Base-by-base conservation (phyloP, 1,140 invertebrate species). In the Orchesella cincta region DNA sequence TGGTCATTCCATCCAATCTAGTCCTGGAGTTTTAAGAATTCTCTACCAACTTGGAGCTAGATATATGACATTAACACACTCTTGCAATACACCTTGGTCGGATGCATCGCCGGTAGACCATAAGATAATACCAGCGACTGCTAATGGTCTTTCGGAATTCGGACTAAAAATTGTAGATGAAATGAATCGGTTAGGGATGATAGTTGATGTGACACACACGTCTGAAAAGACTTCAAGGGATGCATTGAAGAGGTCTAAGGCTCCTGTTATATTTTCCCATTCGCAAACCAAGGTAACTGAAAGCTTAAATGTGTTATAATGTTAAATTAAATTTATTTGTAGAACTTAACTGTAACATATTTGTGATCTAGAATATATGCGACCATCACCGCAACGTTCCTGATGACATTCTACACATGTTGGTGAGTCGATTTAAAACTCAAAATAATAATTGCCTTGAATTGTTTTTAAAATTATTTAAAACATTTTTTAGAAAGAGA, bases 231-330 rank as follows among this genome's bases (percentile, higher is more conserved):
- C 90, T 1, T 90, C 90, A 89, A 83, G 84, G 31, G 84, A 87
- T 35, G 88, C 87, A 12, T 83, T 91, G 0, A 75, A 81, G 1
- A 79, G 85, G 1, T 84, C 87, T 1, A 83, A 82, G 33, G 89
- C 90, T 1, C 90, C 90, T 0, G 86, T 91, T 14, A 91, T 91
- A 67, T 92, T 89, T 82, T 91, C 90, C 12, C 90, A 92, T 84
- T 90, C 90, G 1, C 88, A 87, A 0, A 88, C 88, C 1, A 88
- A 87, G 75, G 78, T 83, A n/a, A n/a, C n/a, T n/a, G n/a, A n/a
- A n/a, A n/a, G n/a, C n/a, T n/a, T n/a, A n/a, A n/a, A n/a, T n/a
- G n/a, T n/a, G n/a, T n/a, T n/a, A n/a, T n/a, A n/a, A n/a, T n/a
- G n/a, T n/a, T n/a, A n/a, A n/a, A n/a, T n/a, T n/a, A n/a, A n/a